Evolutionary conservation across 2,888 invertebrate genomes (phyloP), one percentile per base, ranked within the genome.

Genomic region (Deilephila porcellus): DNA sequence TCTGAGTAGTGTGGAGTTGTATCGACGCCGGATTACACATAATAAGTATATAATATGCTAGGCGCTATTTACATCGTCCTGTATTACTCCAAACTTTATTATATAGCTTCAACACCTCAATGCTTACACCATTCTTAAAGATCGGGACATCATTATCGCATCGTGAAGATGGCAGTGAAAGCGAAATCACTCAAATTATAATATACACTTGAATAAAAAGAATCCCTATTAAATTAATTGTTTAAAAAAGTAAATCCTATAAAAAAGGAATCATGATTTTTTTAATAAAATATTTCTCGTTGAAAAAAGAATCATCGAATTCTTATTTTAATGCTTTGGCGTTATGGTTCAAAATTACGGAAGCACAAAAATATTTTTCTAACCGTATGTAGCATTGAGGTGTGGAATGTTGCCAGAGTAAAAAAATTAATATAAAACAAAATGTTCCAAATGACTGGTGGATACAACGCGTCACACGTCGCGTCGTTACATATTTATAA

Each of bases 31-130:
- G 67, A 6, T 52, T 64, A 64, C 64, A 67, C 52, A 52, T 37
- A 56, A n/a, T 56, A 25, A 67, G 45, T 52, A 67, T 67, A 67
- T 52, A 52, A 45, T 45, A 67, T 14, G 25, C 67, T 67, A 67
- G 45, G 37, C 45, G 25, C 17, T 67, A 67, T 67, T 14, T 67
- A 67, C 67, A 67, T 67, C 67, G 52, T 67, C 67, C 67, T 67
- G 67, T 67, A 67, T 67, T 67, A 67, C 67, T 67, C 67, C 67
- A 52, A 25, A 52, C 67, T 1, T 25, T 17, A 11, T 6, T 5
- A 19, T n/a, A 45, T 45, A 25, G 2, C 52, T 34, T 52, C 52
- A 6, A 67, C 67, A 52, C 67, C 52, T 25, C 67, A 52, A 67
- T 17, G 45, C 6, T 56, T 0, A 32, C 34, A 34, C 4, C 6